phyloP scores from a whole-genome alignment of 2,113 vertebrate genomes.

The Hyaena hyaena region DNA sequence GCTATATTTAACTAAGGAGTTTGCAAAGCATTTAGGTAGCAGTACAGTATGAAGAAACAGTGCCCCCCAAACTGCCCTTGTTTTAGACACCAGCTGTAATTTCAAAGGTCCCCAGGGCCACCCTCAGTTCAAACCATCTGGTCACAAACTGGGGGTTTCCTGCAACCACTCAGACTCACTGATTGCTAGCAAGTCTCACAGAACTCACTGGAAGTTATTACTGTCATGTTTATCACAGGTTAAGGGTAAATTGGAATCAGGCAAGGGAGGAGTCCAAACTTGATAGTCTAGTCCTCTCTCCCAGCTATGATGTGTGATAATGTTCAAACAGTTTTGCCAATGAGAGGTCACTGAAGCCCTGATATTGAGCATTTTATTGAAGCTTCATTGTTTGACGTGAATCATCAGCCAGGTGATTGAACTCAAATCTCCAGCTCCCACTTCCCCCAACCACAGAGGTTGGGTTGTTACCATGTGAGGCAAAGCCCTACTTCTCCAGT shows the following conservation, averaged over 20 bases:
- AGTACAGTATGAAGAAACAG: background rate
- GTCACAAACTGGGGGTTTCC: background rate
- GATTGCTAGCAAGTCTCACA: background rate
- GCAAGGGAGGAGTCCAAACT: background rate
- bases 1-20: background rate
- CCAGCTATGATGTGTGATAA: background rate
- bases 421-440: background rate
- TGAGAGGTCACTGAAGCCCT: background rate
- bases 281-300: background rate
- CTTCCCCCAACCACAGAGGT: background rate
- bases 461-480: background rate
- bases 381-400: background rate
- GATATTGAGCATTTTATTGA: background rate
- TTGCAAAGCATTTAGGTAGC: background rate
- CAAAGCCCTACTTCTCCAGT: background rate
- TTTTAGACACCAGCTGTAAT: background rate
- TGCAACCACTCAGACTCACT: background rate
- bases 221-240: background rate
- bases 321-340: background rate
- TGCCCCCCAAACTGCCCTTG: background rate
- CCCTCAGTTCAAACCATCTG: background rate
- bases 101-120: background rate
- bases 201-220: background rate
- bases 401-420: background rate
- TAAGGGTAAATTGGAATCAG: background rate